Percentiles rank a stretch among this genome's conserved stretches.
These are phyloP conservation scores for Phymatocera aterrima DNA, from an alignment of 2,888 invertebrate species.

Conservation along the genomic window DNA sequence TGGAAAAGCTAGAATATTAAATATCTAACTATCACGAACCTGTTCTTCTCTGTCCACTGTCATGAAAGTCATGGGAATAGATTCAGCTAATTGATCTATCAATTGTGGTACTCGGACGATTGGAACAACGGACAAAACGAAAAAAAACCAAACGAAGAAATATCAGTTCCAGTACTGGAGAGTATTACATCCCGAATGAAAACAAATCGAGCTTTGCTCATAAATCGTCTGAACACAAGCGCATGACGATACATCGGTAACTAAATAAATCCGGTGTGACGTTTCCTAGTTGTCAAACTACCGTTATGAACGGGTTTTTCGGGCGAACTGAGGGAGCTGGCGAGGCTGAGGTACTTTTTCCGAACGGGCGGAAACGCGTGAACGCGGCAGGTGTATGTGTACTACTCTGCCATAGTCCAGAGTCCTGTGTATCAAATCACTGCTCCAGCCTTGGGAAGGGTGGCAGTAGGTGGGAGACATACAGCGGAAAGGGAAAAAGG, in stretches of 20 bases:
- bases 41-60: background rate
- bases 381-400: conserved; percentile 32
- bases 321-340: conserved; percentile 19
- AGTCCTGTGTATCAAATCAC: conserved; percentile 50
- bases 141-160: conserved; percentile 3
- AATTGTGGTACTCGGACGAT: background rate
- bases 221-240: conserved; percentile 32
- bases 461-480: conserved; percentile 50
- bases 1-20: background rate
- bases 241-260: conserved; percentile 33
- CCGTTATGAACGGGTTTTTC: conserved; percentile 43
- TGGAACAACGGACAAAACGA: background rate
- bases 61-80: background rate
- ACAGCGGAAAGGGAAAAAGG: conserved; percentile 54
- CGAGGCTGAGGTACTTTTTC: conserved; percentile 18
- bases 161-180: background rate
- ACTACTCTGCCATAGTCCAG: conserved; percentile 36
- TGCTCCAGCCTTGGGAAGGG: conserved; percentile 27
- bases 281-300: conserved; percentile 50
- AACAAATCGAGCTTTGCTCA: conserved; percentile 35
- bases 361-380: conserved; percentile 30
- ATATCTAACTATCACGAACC: background rate
- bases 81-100: conserved; percentile 37
- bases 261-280: conserved; percentile 48
- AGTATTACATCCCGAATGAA: conserved; percentile 27